Base-by-base conservation (phyloP, 2,888 invertebrate genomes). In the Diaperis boleti region DNA sequence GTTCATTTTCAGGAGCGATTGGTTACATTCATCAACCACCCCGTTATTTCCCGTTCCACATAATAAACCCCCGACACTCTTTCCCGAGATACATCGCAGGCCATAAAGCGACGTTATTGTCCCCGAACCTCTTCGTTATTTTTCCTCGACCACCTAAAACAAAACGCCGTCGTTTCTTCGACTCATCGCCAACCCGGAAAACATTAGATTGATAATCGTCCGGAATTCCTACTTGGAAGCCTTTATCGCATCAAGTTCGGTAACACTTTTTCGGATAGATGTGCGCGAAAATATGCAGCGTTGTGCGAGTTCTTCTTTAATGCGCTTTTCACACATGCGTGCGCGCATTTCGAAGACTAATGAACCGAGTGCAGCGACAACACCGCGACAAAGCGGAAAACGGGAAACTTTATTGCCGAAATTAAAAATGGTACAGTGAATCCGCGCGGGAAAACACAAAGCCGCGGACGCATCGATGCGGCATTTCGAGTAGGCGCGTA, bases 1-100 rank as follows among this genome's bases (percentile, higher is more conserved):
- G 57, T 49, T 41, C 50, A 22, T 59, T 57, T 49, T 50, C 15
- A 50, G 50, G 13, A 59, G 42, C 50, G 59, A 59, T 59, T 41
- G 59, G 59, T 50, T 59, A 59, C 49, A 59, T 59, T 59, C 41
- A 59, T 50, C 59, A 49, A 49, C 59, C 50, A 33, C 41, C 52
- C 52, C 45, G 45, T 60, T 60, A 60, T 44, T 60, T 52, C 52
- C 31, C 52, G 50, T 44, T 60, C 37, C 37, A 44, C 33, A 60
- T 52, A 56, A 62, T 55, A 62, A 62, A 49, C 22, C 29, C 41
- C 45, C 11, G 49, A n/a, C n/a, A n/a, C 44, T 45, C 26, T 45
- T 55, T 45, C 15, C 35, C 22, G 6, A 22, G 42, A 52, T 45
- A 50, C 37, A 42, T 42, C 18, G 39, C 50, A 56, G 11, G 56